phyloP scores from a whole-genome alignment of 2,113 vertebrate genomes.

The Platanista minor region DNA sequence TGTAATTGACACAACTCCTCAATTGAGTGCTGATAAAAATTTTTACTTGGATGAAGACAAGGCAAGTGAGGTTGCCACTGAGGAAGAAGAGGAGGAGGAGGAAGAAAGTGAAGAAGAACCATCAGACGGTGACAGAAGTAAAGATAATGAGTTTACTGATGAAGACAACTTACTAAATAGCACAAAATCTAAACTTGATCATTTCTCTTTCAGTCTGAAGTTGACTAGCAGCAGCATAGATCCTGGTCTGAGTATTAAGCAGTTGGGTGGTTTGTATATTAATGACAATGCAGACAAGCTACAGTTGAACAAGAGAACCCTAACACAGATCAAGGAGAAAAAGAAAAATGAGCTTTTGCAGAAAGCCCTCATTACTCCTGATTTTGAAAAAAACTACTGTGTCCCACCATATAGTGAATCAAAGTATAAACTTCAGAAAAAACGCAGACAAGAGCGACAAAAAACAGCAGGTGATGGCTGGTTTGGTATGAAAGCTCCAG shows the following conservation, averaged over 20 bases:
- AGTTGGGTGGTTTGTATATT: conserved; percentile 95
- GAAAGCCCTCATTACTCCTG: conserved; percentile 91
- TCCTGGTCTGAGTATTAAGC: conserved; percentile 90
- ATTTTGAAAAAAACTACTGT: conserved; percentile 92
- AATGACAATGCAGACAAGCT: conserved; percentile 89
- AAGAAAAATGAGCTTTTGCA: conserved; percentile 90
- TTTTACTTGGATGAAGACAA: conserved; percentile 83
- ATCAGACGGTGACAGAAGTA: conserved; percentile 83
- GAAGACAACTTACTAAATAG: conserved; percentile 86
- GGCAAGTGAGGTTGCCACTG: conserved; percentile 31
- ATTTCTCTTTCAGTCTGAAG: conserved; percentile 83
- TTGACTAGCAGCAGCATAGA: conserved; percentile 94
- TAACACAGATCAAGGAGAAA: conserved; percentile 85
- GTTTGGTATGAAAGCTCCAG: conserved; percentile 98
- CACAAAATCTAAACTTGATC: conserved; percentile 73
- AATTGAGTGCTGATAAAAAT: conserved; percentile 77
- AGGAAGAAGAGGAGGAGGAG: conserved; percentile 42
- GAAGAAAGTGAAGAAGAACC: conserved; percentile 76
- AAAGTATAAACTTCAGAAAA: conserved; percentile 85
- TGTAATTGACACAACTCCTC: conserved; percentile 91
- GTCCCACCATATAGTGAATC: conserved; percentile 91
- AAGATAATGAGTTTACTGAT: conserved; percentile 80
- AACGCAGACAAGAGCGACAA: conserved; percentile 86
- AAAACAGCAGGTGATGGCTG: conserved; percentile 92
- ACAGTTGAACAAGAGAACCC: conserved; percentile 76